These are phyloP conservation scores for Drosophila nannoptera DNA, from an alignment of 1,140 invertebrate genomes.

Conservation along the genomic window DNA sequence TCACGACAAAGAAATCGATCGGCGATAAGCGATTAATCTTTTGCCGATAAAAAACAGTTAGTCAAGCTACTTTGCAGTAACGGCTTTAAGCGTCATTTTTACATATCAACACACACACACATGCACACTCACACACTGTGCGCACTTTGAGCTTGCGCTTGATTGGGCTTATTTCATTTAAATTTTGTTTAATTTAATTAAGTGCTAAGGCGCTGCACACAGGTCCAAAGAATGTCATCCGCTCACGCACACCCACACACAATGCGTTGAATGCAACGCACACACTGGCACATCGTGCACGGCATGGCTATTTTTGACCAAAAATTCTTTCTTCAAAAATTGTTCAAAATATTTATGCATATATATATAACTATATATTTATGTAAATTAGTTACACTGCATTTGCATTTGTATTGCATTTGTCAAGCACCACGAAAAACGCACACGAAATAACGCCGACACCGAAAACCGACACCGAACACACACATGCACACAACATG, in stretches of 20 bases:
- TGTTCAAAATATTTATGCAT: constrained; percentile 9
- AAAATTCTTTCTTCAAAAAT: constrained; percentile 33
- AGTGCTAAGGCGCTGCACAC: constrained; percentile 31
- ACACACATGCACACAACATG: constrained; percentile 40
- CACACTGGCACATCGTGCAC: constrained; percentile 22
- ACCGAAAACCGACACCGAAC: constrained; percentile 31
- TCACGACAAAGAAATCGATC: constrained; percentile 26
- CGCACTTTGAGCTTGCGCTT: constrained; percentile 31
- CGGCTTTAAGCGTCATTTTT: constrained; percentile 19
- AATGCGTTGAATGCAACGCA: constrained; percentile 17
- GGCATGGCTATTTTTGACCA: constrained; percentile 32
- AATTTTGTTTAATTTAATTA: constrained; percentile 49
- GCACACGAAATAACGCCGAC: constrained; percentile 50
- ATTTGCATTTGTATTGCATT: constrained; percentile 62
- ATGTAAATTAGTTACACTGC: constrained; percentile 47
- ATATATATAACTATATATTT: constrained; percentile 29
- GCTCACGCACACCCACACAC: constrained; percentile 15
- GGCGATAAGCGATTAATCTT: constrained; percentile 17
- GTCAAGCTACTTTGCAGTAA: constrained; percentile 3
- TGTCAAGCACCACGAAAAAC: constrained; percentile 47
- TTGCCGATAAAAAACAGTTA: constrained; percentile 29
- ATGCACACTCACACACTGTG: constrained; percentile 3
- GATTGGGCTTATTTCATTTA: constrained; percentile 28
- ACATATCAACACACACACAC: constrained; percentile 7
- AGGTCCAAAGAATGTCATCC: constrained; percentile 36